These are phyloP conservation scores for Blastobasis lacticolella DNA, from an alignment of 2,888 invertebrate genomes.

Conservation along the genomic window DNA sequence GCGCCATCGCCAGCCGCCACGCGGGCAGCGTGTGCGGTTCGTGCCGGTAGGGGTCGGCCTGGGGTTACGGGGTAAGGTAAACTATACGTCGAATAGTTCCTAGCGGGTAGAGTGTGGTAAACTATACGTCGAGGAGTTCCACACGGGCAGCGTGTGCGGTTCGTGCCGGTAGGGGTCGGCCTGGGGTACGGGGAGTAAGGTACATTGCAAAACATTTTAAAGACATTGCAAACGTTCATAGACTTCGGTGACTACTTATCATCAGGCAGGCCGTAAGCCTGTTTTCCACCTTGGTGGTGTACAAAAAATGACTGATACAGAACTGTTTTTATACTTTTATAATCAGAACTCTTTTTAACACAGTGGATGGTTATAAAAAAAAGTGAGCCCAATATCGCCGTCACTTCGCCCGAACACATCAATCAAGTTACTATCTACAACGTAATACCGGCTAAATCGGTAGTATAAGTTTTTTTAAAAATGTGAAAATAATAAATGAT, in stretches of 20 bases:
- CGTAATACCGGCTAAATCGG: neutral
- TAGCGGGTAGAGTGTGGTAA: neutral
- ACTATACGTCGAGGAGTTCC: neutral
- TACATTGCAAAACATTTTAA: neutral
- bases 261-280: too few relatives aligned
- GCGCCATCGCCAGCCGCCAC: slow-evolving; percentile 36
- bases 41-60: slow-evolving; percentile 47
- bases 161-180: neutral
- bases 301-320: too few relatives aligned
- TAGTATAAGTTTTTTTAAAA: neutral
- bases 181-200: neutral
- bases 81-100: neutral
- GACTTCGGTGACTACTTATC: too few relatives aligned
- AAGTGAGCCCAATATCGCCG: too few relatives aligned
- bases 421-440: neutral
- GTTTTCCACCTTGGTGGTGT: too few relatives aligned
- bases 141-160: neutral
- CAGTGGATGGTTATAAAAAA: too few relatives aligned
- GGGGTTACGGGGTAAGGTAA: neutral
- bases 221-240: too few relatives aligned
- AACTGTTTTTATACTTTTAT: too few relatives aligned
- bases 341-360: too few relatives aligned
- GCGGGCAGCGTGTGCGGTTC: slow-evolving; percentile 33
- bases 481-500: neutral
- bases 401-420: too few relatives aligned